These are phyloP conservation scores for Pelodiscus sinensis DNA, from an alignment of 2,113 vertebrate species.

Conservation along the genomic window DNA sequence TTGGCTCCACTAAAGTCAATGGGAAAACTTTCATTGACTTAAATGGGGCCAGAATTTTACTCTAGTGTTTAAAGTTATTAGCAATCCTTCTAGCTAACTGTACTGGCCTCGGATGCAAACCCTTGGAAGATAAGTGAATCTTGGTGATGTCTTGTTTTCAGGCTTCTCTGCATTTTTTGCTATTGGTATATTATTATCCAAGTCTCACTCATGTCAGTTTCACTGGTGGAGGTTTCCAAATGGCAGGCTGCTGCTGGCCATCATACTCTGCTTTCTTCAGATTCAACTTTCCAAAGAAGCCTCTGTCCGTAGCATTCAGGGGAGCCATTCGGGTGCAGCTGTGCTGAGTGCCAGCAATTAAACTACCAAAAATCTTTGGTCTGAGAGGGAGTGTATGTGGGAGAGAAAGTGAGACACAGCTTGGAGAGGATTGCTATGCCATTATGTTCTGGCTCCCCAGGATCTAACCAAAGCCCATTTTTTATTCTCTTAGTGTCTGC, in stretches of 20 bases:
- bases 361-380: neutral
- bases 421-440: neutral
- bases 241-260: fast-evolving
- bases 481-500: neutral
- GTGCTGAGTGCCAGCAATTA: neutral
- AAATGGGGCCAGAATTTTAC: neutral
- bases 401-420: neutral
- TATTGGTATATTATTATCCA: neutral
- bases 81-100: neutral
- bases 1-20: neutral
- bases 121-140: neutral
- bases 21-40: neutral
- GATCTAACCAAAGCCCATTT: neutral
- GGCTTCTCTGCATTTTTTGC: neutral
- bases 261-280: neutral
- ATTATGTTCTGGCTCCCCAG: neutral
- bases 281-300: neutral
- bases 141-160: neutral
- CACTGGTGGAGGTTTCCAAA: neutral
- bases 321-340: neutral
- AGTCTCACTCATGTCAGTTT: neutral
- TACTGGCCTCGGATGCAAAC: neutral
- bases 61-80: neutral
- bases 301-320: neutral
- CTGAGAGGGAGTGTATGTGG: neutral